Evolutionary conservation across 2,113 vertebrate genomes (phyloP).

Genomic region (Pterocles orientalis): DNA sequence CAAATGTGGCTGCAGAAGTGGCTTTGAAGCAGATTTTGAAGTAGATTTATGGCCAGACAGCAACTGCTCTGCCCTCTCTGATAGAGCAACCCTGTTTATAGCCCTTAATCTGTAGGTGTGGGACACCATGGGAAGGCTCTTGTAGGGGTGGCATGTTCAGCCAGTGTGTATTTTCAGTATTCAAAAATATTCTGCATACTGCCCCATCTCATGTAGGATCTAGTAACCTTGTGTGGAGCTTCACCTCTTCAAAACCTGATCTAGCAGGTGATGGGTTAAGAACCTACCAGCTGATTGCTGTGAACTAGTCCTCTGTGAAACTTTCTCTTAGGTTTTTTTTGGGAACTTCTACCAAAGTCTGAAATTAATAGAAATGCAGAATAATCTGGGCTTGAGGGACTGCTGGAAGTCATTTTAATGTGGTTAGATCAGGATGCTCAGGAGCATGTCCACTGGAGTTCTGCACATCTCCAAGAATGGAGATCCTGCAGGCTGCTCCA

Average conservation of each 20-base stretch:
- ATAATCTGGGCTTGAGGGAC: not conserved
- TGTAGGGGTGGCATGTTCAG: not conserved
- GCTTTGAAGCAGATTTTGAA: not conserved
- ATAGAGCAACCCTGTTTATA: not conserved
- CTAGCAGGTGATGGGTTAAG: not conserved
- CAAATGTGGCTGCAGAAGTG: not conserved
- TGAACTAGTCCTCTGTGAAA: not conserved
- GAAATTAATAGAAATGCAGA: not conserved
- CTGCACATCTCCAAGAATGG: not conserved
- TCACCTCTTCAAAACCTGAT: not conserved
- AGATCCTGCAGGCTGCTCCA: not conserved
- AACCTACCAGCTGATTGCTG: not conserved
- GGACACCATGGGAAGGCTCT: not conserved
- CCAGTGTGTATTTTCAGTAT: not conserved
- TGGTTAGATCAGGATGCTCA: not conserved
- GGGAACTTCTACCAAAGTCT: not conserved
- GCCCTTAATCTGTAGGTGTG: not conserved
- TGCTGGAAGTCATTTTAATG: not conserved
- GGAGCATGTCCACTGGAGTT: not conserved
- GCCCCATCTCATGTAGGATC: too few relatives aligned
- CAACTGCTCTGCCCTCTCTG: not conserved
- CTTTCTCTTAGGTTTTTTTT: not conserved
- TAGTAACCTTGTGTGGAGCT: not conserved
- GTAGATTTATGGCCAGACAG: too few relatives aligned
- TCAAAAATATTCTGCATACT: not conserved